Percentiles rank a stretch among this genome's conserved stretches.
Conservation (phyloP, 2,888 invertebrate species). For the Dendrolimus pini region DNA sequence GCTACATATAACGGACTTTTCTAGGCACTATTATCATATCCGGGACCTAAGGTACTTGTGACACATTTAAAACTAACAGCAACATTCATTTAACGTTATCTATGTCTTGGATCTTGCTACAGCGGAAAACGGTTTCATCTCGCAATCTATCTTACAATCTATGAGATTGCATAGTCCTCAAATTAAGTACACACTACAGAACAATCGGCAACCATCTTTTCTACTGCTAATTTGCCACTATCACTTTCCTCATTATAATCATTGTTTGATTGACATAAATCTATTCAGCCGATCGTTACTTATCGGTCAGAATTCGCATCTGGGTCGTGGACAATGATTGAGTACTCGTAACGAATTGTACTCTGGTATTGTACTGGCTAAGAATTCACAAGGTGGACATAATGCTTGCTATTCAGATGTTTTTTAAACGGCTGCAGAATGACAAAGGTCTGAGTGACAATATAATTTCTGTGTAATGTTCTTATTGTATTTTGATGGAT, state of each 20-base stretch:
- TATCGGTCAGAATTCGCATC: slow-evolving; percentile 31
- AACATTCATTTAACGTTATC: slow-evolving; percentile 47
- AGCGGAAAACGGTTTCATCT: slow-evolving; percentile 39
- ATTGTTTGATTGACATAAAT: slow-evolving; percentile 41
- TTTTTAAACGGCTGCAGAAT: slow-evolving; percentile 3
- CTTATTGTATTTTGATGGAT: no score
- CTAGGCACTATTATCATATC: not conserved
- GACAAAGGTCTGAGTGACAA: no score
- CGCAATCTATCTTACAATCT: slow-evolving; percentile 39
- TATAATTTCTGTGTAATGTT: no score
- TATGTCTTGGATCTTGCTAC: slow-evolving; percentile 48
- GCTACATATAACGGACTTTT: not conserved
- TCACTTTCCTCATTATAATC: slow-evolving; percentile 34
- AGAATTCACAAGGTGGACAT: slow-evolving; percentile 9
- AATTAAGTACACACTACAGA: slow-evolving; percentile 42
- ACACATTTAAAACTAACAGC: slow-evolving; percentile 23
- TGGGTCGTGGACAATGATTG: slow-evolving; percentile 33
- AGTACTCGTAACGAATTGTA: slow-evolving; percentile 26
- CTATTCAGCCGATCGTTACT: slow-evolving; percentile 35
- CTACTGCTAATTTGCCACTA: slow-evolving; percentile 22
- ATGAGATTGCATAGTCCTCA: slow-evolving; percentile 29
- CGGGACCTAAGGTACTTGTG: not conserved
- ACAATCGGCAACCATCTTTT: slow-evolving; percentile 23
- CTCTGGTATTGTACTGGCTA: slow-evolving; percentile 19
- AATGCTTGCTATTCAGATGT: slow-evolving; percentile 10